Base-by-base conservation (phyloP, 2,888 invertebrate genomes). In the Cinara cedri region DNA sequence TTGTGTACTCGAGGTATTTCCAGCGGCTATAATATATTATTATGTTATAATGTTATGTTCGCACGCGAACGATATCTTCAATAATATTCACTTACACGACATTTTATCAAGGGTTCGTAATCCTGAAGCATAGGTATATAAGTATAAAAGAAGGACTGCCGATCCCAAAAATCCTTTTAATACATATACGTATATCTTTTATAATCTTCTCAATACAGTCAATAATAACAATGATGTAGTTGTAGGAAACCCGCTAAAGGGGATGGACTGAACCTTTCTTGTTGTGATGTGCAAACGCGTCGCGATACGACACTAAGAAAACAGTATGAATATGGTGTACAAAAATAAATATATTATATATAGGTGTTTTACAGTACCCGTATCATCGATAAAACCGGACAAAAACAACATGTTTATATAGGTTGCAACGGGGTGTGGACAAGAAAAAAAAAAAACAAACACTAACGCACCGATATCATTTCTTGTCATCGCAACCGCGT, bases 31-130 rank as follows among this genome's bases (percentile, higher is more conserved):
- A 26, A 24, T 57, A 55, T 57, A 57, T 16, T 60, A 46, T 44
- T 46, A 46, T 46, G 14, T 16, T 46, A n/a, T 72, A 34, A 34
- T 51, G 51, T 21, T 63, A 54, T 19, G 19, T 63, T 42, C 51
- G 51, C 62, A 16, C 21, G 62, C 34, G 62, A 21, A 74, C 19
- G 63, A 51, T 74, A 74, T 51, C 74, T 74, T 63, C 63, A 63
- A 63, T 34, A 34, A 34, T 34, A 6, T 34, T 34, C 34, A 74
- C 24, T 21, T 16, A 9, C 14, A 49, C 26, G 63, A 24, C 10
- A 51, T 63, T 11, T 51, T 51, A 34, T 51, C 16, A 26, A 54
- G 74, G 74, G 34, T 49, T 72, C 34, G 16, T 21, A 63, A 63
- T 21, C 16, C 42, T 8, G 63, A 63, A 42, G 24, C n/a, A 1